Conservation (phyloP, 2,113 vertebrate species). For the Amazona guildingii region DNA sequence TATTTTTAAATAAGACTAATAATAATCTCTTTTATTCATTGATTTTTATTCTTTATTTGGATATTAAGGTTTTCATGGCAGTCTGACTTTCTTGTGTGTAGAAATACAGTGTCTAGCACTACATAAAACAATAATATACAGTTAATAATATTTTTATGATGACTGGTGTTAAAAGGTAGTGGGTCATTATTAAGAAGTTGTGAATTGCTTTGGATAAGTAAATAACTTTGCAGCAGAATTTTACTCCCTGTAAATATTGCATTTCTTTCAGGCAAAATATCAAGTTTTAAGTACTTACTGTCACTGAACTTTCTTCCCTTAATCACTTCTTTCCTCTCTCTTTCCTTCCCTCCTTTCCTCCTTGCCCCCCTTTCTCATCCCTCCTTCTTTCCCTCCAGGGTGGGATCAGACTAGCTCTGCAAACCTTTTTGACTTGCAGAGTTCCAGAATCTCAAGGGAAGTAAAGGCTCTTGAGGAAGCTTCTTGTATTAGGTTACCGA, state of each 20-base stretch:
- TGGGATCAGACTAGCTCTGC: neutral
- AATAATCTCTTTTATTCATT: neutral
- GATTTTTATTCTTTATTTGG: neutral
- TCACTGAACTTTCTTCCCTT: neutral
- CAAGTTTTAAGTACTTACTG: neutral
- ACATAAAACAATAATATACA: neutral
- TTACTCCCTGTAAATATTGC: neutral
- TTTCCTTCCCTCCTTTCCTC: slow-evolving; percentile 1
- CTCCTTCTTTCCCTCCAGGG: slow-evolving; percentile 9
- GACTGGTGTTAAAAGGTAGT: neutral
- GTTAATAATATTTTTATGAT: neutral
- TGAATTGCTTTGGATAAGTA: neutral
- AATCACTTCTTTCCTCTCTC: neutral
- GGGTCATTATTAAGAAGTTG: neutral
- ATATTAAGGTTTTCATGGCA: neutral
- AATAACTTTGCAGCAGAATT: neutral
- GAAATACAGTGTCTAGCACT: neutral
- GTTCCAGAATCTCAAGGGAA: neutral
- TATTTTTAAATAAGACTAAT: neutral
- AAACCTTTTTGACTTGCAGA: neutral
- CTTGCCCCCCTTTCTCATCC: slow-evolving; percentile 16
- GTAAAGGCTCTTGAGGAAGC: neutral
- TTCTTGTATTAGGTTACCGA: neutral
- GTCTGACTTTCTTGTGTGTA: neutral
- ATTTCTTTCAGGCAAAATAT: neutral